A percentile compares a stretch with the other conserved stretches of the same genome.
phyloP scores from a whole-genome alignment of 2,888 invertebrate species.

The Ectemnius continuus region DNA sequence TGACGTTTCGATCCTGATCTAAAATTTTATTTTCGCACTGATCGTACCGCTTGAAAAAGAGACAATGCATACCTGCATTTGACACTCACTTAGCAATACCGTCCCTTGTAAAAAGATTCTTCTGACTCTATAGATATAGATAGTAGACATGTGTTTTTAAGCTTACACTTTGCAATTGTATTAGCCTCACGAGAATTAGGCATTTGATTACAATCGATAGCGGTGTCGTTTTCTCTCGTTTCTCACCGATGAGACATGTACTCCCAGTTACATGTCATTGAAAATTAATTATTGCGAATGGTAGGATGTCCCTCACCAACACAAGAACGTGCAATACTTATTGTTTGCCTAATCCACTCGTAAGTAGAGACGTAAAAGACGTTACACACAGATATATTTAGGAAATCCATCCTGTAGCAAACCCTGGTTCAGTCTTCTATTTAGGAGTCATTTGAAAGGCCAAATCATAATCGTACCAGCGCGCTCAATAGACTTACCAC shows the following conservation, averaged over 20 bases:
- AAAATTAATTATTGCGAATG: neutral
- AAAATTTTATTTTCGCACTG: constrained; percentile 33
- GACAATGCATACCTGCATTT: constrained; percentile 27
- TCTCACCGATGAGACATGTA: constrained; percentile 11
- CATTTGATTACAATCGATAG: too few species aligned
- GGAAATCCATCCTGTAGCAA: neutral
- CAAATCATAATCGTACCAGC: too few species aligned
- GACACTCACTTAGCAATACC: constrained; percentile 1
- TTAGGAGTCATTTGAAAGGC: too few species aligned
- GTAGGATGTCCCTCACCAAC: neutral
- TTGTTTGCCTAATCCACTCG: constrained; percentile 22
- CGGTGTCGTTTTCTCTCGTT: constrained; percentile 20
- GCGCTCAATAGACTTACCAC: too few species aligned
- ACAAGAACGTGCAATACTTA: constrained; percentile 18
- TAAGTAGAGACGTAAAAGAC: constrained; percentile 38
- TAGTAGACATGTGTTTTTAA: constrained; percentile 40
- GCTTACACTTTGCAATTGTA: constrained; percentile 24
- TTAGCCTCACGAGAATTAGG: constrained; percentile 54
- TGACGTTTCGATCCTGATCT: constrained; percentile 31
- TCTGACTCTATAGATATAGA: neutral
- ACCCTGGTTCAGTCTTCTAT: neutral
- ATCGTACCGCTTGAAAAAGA: constrained; percentile 10
- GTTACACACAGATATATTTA: constrained; percentile 1
- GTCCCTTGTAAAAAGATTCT: constrained; percentile 6
- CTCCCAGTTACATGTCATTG: neutral